Evolutionary conservation across 2,888 invertebrate species (phyloP), one percentile per base, ranked within the genome.

Genomic region (Macrosoma leucophasiata): DNA sequence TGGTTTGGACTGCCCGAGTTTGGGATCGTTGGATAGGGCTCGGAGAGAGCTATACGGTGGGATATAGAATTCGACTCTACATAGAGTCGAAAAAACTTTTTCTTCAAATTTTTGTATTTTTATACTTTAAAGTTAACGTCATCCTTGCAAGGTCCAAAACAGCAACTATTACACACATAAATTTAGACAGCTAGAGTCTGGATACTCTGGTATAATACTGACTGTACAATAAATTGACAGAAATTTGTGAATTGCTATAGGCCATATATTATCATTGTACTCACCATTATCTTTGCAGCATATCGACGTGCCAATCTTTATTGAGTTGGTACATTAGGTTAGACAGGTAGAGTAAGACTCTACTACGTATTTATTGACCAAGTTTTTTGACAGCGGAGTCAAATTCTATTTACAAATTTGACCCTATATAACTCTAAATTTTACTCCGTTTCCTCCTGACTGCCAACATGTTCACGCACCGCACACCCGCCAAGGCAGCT

Each of bases 71-170:
- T 3, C n/a, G 28, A 29, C 28, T 28, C 28, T 28, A 28, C n/a
- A 13, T 28, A 28, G 28, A 28, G 28, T 12, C 18, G 6, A 23
- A n/a, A n/a, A n/a, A n/a, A n/a, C n/a, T n/a, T n/a, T n/a, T n/a
- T n/a, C n/a, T n/a, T n/a, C n/a, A n/a, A n/a, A n/a, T n/a, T n/a
- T n/a, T n/a, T n/a, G n/a, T n/a, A n/a, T n/a, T n/a, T n/a, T n/a
- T n/a, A n/a, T n/a, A n/a, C n/a, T n/a, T n/a, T n/a, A n/a, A n/a
- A n/a, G n/a, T n/a, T n/a, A n/a, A n/a, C n/a, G n/a, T n/a, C n/a
- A n/a, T n/a, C n/a, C n/a, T n/a, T n/a, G n/a, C n/a, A n/a, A n/a
- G n/a, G n/a, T n/a, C n/a, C n/a, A n/a, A n/a, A n/a, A n/a, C n/a
- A n/a, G n/a, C n/a, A n/a, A n/a, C n/a, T n/a, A n/a, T n/a, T n/a